Evolutionary conservation across 2,888 invertebrate genomes (phyloP).

Genomic region (Junonia oenone): DNA sequence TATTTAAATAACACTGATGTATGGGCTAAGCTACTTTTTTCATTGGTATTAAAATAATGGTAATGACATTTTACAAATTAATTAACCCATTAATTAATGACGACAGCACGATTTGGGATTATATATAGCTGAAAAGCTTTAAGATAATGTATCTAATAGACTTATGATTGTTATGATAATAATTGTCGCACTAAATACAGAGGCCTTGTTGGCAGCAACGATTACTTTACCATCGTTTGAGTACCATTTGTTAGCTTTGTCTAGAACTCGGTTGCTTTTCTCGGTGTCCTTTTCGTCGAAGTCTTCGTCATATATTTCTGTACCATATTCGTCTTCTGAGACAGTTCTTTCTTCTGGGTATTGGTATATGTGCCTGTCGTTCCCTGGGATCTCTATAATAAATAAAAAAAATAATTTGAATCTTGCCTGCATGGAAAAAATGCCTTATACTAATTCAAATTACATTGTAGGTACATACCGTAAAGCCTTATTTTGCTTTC

Average conservation of each 20-base stretch:
- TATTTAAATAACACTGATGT: too few species aligned
- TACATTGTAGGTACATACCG: conserved; percentile 79
- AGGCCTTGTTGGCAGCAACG: conserved; percentile 43
- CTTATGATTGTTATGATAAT: conserved; percentile 40
- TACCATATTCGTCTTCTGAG: conserved; percentile 66
- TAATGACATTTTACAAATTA: neutral
- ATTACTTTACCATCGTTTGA: conserved; percentile 63
- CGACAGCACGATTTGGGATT: neutral
- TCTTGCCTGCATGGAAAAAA: neutral
- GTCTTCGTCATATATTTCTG: conserved; percentile 62
- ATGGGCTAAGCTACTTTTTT: too few species aligned
- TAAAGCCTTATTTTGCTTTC: conserved; percentile 94
- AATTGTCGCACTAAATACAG: conserved; percentile 35
- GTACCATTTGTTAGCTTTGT: conserved; percentile 75
- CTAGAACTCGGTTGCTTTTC: conserved; percentile 69
- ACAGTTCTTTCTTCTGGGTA: conserved; percentile 62
- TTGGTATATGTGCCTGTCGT: conserved; percentile 66
- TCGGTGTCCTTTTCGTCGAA: conserved; percentile 49
- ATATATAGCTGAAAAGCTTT: conserved; percentile 9
- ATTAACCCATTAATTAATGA: neutral
- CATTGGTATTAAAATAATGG: too few species aligned
- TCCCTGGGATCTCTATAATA: conserved; percentile 70
- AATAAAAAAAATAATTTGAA: conserved; percentile 7
- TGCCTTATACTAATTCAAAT: too few species aligned
- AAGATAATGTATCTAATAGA: conserved; percentile 29